Base-by-base conservation (phyloP, 2,113 vertebrate genomes). In the zebrafish (Danio rerio) region DNA sequence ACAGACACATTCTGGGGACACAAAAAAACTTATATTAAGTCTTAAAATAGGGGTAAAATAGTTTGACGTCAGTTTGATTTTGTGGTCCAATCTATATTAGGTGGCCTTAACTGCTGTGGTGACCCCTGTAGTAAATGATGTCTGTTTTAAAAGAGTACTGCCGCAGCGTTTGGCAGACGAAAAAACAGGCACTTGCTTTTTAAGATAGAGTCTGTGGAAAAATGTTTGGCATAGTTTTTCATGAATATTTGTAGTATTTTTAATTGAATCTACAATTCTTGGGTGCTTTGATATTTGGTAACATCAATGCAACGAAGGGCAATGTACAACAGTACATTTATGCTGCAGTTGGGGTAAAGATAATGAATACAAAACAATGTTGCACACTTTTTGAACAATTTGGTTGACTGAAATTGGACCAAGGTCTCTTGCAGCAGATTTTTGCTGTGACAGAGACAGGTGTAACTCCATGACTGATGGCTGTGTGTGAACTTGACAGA, bases 401-500 rank as follows among this genome's bases (percentile, higher is more conserved):
- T 9, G 40, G 72, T 20, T 45, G 72, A 0, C 4, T 45, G 72
- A 43, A 42, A 53, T 2, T 72, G 18, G 13, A 75, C 42, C 42
- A 47, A 9, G 9, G 72, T 75, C 42, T 75, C 40, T 11, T 3
- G n/a, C 4, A 45, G 40, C 58, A 75, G 72, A 10, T 13, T 6
- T 59, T 20, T 47, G 4, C 40, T 47, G n/a, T 71, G 63, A 50
- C 53, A 71, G 11, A 49, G 40, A 71, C 56, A 59, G 53, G 45
- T 59, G 16, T 75, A 47, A 59, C 47, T 20, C 7, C 7, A 75
- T 59, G 55, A 75, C n/a, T 47, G 55, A 75, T 59, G 20, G 55
- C n/a, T 47, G 55, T 45, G 55, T 75, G 53, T 47, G 72, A 75
- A 42, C 55, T 59, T 75, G 55, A 75, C 42, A 75, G 31, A 21